Percentiles rank a stretch among this genome's conserved stretches.
Evolutionary conservation across 2,113 vertebrate genomes (phyloP).

Genomic region (Chloroceryle aenea): DNA sequence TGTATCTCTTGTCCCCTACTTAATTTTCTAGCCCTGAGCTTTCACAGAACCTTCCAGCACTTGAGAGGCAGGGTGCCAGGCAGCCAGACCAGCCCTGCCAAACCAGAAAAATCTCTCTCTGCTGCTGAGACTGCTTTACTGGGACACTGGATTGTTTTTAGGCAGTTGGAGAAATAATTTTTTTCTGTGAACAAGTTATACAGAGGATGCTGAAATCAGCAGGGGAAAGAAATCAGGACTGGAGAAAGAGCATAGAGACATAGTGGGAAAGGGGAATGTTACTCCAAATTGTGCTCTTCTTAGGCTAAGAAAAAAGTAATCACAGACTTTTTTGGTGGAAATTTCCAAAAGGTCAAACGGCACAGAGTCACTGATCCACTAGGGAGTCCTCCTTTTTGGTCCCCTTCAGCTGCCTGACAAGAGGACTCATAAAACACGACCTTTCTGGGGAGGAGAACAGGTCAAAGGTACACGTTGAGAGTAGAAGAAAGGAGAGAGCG

Average conservation of each 20-base stretch:
- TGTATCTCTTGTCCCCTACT: background rate
- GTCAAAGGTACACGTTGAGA: background rate
- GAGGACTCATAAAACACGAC: background rate
- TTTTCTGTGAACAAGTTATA: background rate
- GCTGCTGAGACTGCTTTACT: background rate
- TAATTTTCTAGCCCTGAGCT: background rate
- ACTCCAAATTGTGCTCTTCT: background rate
- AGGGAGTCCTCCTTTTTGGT: background rate
- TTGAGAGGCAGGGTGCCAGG: background rate
- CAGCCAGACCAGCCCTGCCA: background rate
- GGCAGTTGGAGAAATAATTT: background rate
- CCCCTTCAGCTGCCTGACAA: background rate
- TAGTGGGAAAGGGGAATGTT: background rate
- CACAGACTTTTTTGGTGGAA: background rate
- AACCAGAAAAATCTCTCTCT: background rate
- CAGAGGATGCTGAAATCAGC: background rate
- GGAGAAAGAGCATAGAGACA: background rate
- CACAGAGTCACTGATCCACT: background rate
- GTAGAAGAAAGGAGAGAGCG: background rate
- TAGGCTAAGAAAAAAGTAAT: background rate
- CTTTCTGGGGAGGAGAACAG: background rate
- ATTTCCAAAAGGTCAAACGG: background rate
- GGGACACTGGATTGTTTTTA: background rate
- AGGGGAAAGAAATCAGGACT: background rate
- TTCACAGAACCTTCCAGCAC: accelerated